Percentiles rank a stretch among this genome's conserved stretches.
These are phyloP conservation scores for Mythimna ferrago DNA, from an alignment of 2,888 invertebrate species.

Conservation along the genomic window DNA sequence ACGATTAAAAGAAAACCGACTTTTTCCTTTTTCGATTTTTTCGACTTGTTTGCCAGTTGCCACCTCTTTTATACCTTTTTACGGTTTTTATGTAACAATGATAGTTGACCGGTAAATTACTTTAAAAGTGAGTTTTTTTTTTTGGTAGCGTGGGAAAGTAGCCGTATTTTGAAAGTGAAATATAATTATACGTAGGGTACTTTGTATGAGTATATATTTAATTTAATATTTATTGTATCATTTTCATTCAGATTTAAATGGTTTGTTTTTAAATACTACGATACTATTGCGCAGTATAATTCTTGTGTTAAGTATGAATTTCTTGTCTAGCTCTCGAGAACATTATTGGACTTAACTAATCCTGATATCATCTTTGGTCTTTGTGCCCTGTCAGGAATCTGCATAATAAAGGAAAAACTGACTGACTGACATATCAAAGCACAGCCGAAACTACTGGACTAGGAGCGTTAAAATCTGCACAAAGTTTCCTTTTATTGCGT, in stretches of 20 bases:
- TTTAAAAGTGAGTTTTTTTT: slow-evolving; percentile 13
- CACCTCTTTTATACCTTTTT: slow-evolving; percentile 10
- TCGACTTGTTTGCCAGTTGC: slow-evolving; percentile 23
- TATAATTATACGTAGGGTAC: not conserved
- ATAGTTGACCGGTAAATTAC: slow-evolving; percentile 2
- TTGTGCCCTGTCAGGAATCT: not conserved
- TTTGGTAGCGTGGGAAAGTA: slow-evolving; percentile 37
- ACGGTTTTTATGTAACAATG: slow-evolving; percentile 28
- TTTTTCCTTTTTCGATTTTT: slow-evolving; percentile 55
- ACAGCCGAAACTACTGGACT: too few relatives aligned
- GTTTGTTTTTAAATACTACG: slow-evolving; percentile 6
- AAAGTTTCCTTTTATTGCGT: too few relatives aligned
- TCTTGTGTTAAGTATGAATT: too few relatives aligned
- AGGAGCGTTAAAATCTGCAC: too few relatives aligned
- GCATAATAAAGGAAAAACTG: too few relatives aligned
- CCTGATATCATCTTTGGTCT: not conserved
- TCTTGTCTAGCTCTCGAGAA: too few relatives aligned
- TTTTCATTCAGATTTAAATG: not conserved
- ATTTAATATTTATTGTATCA: not conserved
- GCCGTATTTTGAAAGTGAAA: slow-evolving; percentile 36
- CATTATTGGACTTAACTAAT: not conserved
- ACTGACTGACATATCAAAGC: too few relatives aligned
- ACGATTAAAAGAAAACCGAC: slow-evolving; percentile 57
- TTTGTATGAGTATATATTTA: too few relatives aligned
- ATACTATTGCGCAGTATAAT: too few relatives aligned